These are phyloP conservation scores for Manis crassicaudata DNA, from an alignment of 2,797 vertebrate genomes.

Conservation along the genomic window DNA sequence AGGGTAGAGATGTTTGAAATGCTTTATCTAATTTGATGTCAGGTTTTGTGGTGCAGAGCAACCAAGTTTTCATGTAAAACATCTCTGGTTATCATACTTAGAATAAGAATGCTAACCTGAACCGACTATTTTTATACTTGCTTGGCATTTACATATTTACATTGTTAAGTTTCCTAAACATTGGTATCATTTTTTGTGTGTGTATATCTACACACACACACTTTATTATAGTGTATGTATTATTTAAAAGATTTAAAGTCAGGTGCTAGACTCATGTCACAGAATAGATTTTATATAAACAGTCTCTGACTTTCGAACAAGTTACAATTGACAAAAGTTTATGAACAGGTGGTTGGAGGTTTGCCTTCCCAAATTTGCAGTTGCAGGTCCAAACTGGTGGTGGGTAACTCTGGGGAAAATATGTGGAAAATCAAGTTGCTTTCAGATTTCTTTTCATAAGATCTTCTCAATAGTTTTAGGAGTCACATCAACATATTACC, in stretches of 20 bases:
- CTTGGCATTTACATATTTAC: neutral
- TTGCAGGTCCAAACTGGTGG: neutral
- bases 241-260: conserved; percentile 13
- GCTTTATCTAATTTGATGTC: neutral
- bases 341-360: neutral
- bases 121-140: neutral
- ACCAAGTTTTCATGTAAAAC: neutral
- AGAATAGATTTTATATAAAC: neutral
- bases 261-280: neutral
- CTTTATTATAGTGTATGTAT: too few species aligned
- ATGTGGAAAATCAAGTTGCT: neutral
- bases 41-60: neutral
- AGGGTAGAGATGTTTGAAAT: neutral
- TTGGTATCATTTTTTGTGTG: neutral
- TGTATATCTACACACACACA: too few species aligned
- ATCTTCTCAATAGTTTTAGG: neutral
- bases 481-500: neutral
- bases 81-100: neutral
- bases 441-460: neutral
- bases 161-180: neutral
- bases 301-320: neutral
- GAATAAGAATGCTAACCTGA: neutral
- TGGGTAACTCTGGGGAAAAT: neutral
- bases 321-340: neutral
- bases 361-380: neutral